Evolutionary conservation across 2,888 invertebrate species (phyloP).

Genomic region (Hirtodrosophila alboralis): DNA sequence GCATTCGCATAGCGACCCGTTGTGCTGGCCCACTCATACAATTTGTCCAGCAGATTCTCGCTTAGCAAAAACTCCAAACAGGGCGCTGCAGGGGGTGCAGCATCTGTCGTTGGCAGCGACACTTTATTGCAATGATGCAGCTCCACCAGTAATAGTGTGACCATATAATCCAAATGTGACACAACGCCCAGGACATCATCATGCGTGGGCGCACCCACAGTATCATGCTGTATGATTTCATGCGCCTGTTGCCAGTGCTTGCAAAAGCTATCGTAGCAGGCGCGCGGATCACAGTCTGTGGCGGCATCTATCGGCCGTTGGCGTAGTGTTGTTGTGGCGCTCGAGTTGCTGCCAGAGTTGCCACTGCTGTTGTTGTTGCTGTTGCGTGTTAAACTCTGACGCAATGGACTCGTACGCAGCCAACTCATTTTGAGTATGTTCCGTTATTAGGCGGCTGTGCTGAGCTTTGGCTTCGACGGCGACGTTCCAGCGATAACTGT

Average conservation of each 20-base stretch:
- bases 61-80: slow-evolving; percentile 93
- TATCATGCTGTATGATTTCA: slow-evolving; percentile 90
- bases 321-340: slow-evolving; percentile 75
- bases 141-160: slow-evolving; percentile 92
- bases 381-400: slow-evolving; percentile 85
- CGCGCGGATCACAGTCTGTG: slow-evolving; percentile 92
- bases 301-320: slow-evolving; percentile 88
- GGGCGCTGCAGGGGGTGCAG: slow-evolving; percentile 85
- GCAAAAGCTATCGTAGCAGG: slow-evolving; percentile 96
- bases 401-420: slow-evolving; percentile 86
- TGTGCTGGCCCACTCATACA: slow-evolving; percentile 93
- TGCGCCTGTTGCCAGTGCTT: slow-evolving; percentile 97
- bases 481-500: slow-evolving; percentile 46
- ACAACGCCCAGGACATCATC: slow-evolving; percentile 96
- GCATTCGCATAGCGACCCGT: slow-evolving; percentile 94
- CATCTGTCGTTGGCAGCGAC: slow-evolving; percentile 83
- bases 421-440: slow-evolving; percentile 87
- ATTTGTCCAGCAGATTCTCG: slow-evolving; percentile 93
- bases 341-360: slow-evolving; percentile 25
- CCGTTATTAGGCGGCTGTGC: slow-evolving; percentile 17
- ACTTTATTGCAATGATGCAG: slow-evolving; percentile 87
- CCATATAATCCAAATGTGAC: slow-evolving; percentile 96
- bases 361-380: slow-evolving; percentile 69
- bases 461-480: slow-evolving; percentile 34
- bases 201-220: slow-evolving; percentile 88